These are phyloP conservation scores for Numida meleagris DNA, from an alignment of 2,113 vertebrate species.

Conservation along the genomic window DNA sequence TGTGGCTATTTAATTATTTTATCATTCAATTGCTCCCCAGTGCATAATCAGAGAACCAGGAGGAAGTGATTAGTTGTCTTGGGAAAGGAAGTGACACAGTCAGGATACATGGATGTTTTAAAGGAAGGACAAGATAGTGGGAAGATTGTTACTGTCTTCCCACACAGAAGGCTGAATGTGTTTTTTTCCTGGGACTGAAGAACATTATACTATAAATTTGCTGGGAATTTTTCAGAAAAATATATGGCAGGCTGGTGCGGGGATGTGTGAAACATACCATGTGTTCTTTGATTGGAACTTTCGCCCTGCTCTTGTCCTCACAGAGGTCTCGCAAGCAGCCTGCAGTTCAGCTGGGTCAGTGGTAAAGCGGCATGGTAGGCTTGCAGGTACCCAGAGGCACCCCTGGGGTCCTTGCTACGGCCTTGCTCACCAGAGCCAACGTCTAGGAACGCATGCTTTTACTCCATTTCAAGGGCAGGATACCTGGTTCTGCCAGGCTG, in stretches of 20 bases:
- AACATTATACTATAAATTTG: background rate
- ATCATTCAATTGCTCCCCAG: conserved; percentile 35
- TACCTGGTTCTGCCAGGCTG: background rate
- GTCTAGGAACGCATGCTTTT: background rate
- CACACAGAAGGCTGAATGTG: background rate
- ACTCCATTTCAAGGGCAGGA: background rate
- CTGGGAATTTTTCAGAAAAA: background rate
- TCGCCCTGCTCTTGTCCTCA: background rate
- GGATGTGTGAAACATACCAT: background rate
- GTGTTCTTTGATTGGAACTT: background rate
- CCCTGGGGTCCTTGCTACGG: background rate
- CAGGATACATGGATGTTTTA: background rate
- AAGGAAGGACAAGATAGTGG: background rate
- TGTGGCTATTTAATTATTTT: conserved; percentile 38
- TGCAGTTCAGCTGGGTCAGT: fast-evolving
- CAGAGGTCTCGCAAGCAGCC: background rate
- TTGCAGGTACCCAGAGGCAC: background rate
- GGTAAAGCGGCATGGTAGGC: background rate
- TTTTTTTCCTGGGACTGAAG: background rate
- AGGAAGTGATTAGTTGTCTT: conserved; percentile 29
- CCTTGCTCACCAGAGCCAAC: background rate
- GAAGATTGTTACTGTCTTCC: background rate
- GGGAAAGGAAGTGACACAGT: conserved; percentile 61
- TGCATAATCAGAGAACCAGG: conserved; percentile 15
- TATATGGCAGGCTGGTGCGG: background rate